Base-by-base conservation (phyloP, 1,140 invertebrate species). In the Centruroides vittatus region DNA sequence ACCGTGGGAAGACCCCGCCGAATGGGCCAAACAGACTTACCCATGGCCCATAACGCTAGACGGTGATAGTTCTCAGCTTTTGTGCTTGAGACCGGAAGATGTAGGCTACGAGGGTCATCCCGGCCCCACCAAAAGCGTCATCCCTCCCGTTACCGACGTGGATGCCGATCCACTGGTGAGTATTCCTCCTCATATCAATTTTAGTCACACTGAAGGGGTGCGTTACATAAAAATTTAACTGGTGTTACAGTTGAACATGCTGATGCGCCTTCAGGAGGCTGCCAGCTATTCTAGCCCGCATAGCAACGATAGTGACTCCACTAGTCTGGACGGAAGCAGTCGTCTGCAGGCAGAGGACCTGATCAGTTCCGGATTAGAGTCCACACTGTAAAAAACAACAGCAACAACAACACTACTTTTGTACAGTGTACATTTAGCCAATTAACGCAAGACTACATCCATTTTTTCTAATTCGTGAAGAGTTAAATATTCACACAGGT, bases 241-340 rank as follows among this genome's bases (percentile, higher is more conserved):
- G 23, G 2, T 23, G 2, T 56, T 3, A 6, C 75, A 91, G 86
- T 77, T 94, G 61, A 95, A 92, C 69, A 95, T 94, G 91, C 73
- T 95, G 69, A 91, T 93, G 88, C 81, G 88, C 63, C 80, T 95
- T 55, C 90, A 93, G 78, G 90, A 94, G 76, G 90, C 90, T 10
- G 89, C 90, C 54, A 92, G 89, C 76, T 91, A 90, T 74, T 70
- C 71, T 53, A 36, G 23, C 51, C 51, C 51, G 23, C 51, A 53
- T 8, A 41, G 41, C 41, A 41, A 41, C 8, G 41, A 41, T 41
- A 41, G 41, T 8, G 41, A 41, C 41, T 41, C 41, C 8, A 41
- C 41, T 41, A 41, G 41, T 41, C 41, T 41, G 41, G 41, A 41
- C 41, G 41, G 41, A 41, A 41, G 41, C 41, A 41, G 41, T 41